phyloP scores from a whole-genome alignment of 2,888 invertebrate genomes.

The Nomada ruficornis region DNA sequence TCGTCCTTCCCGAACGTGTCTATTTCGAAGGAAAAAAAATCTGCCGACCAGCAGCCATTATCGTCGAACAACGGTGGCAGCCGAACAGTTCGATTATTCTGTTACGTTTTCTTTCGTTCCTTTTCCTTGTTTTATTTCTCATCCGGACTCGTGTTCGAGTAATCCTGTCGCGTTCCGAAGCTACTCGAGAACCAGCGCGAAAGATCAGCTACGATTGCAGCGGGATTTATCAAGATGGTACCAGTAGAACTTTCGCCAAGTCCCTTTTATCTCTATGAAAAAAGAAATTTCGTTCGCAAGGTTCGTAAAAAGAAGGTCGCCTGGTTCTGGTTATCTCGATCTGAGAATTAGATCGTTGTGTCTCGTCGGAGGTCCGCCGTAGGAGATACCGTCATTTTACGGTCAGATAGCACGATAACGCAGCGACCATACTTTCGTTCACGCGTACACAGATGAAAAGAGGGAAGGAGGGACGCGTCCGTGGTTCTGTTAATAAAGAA shows the following conservation, averaged over 20 bases:
- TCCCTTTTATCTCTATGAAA: background rate
- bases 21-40: conserved; percentile 20
- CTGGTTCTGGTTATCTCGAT: conserved; percentile 17
- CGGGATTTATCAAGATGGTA: conserved; percentile 25
- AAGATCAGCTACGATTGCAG: background rate
- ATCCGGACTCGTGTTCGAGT: background rate
- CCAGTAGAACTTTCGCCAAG: too few species aligned
- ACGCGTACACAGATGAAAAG: conserved; percentile 44
- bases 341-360: conserved; percentile 59
- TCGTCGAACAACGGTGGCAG: conserved; percentile 13
- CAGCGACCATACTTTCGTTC: conserved; percentile 40
- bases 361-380: conserved; percentile 56
- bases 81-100: conserved; percentile 3
- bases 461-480: conserved; percentile 60
- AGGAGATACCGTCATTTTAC: conserved; percentile 53
- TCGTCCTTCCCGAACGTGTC: conserved; percentile 22
- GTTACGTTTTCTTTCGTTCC: conserved; percentile 3
- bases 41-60: conserved; percentile 13
- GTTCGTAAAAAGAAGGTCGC: background rate
- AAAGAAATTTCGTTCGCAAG: background rate
- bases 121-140: background rate
- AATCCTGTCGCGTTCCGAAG: too few species aligned
- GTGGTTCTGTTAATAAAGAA: conserved; percentile 81
- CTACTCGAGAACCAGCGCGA: background rate
- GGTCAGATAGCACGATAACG: conserved; percentile 60